Percentiles rank a stretch among this genome's conserved stretches.
These are phyloP conservation scores for Excalfactoria chinensis DNA, from an alignment of 2,113 vertebrate species.

Conservation along the genomic window DNA sequence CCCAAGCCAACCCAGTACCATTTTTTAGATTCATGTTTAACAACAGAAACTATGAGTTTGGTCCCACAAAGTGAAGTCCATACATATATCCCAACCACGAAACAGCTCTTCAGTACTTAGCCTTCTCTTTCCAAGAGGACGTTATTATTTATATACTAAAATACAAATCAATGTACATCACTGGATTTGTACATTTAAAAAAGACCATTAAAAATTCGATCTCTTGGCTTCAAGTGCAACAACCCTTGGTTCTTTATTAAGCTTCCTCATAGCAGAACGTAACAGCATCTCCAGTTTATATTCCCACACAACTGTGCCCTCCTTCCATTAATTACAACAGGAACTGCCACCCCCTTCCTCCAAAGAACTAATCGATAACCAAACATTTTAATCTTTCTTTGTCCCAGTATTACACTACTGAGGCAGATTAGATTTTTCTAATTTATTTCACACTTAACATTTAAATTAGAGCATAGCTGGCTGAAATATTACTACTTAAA, in stretches of 20 bases:
- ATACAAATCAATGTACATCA: background rate
- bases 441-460: conserved; percentile 50
- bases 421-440: conserved; percentile 32
- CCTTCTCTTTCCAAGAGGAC: background rate
- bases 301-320: background rate
- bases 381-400: conserved; percentile 28
- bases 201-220: background rate
- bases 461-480: conserved; percentile 25
- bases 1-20: conserved; percentile 2
- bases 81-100: background rate
- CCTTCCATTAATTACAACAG: background rate
- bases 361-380: background rate
- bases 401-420: background rate
- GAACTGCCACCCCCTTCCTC: background rate
- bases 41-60: background rate
- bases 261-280: background rate
- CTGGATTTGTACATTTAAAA: background rate
- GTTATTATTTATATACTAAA: conserved; percentile 13
- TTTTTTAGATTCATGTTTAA: conserved; percentile 42
- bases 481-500: conserved; percentile 41
- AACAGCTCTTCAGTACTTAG: background rate
- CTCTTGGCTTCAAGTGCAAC: background rate
- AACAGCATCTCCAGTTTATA: background rate
- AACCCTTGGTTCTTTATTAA: background rate
- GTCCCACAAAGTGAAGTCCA: background rate